Evolutionary conservation across 2,113 vertebrate species (phyloP).

Genomic region (Herpailurus yagouaroundi): DNA sequence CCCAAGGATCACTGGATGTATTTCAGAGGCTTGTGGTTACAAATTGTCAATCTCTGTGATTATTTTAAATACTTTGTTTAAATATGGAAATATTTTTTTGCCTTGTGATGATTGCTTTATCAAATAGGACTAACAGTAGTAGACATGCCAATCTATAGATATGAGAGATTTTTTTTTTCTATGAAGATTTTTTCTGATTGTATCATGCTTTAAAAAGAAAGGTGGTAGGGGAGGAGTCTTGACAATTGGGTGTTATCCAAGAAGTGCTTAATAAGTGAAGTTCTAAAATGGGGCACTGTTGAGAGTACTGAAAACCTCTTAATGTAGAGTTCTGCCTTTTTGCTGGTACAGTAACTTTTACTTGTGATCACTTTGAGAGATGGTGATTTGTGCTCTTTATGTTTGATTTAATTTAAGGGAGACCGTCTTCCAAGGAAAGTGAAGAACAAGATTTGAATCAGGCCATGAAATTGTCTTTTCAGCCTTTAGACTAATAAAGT

Average conservation of each 20-base stretch:
- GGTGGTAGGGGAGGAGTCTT: background rate
- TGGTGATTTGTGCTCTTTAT: background rate
- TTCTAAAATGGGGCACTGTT: background rate
- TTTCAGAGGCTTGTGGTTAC: slow-evolving; percentile 5
- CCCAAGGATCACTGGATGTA: background rate
- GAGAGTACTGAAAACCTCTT: background rate
- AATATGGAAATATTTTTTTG: background rate
- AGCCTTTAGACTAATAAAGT: background rate
- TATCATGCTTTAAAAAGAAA: background rate
- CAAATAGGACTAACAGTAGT: background rate
- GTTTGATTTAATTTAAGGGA: slow-evolving; percentile 39
- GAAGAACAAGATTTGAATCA: background rate
- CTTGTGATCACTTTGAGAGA: background rate
- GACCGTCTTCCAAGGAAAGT: background rate
- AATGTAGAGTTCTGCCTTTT: background rate
- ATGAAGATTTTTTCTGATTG: background rate
- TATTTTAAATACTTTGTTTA: slow-evolving; percentile 30
- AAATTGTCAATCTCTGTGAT: background rate
- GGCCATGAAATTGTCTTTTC: background rate
- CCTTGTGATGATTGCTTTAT: slow-evolving; percentile 26
- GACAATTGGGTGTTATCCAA: background rate
- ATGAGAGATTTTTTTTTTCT: background rate
- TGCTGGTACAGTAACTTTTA: background rate
- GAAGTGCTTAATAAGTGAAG: background rate
- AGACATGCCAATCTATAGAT: background rate